Base-by-base conservation (phyloP, 2,797 vertebrate genomes). In the Enteromius thamalakanensis region DNA sequence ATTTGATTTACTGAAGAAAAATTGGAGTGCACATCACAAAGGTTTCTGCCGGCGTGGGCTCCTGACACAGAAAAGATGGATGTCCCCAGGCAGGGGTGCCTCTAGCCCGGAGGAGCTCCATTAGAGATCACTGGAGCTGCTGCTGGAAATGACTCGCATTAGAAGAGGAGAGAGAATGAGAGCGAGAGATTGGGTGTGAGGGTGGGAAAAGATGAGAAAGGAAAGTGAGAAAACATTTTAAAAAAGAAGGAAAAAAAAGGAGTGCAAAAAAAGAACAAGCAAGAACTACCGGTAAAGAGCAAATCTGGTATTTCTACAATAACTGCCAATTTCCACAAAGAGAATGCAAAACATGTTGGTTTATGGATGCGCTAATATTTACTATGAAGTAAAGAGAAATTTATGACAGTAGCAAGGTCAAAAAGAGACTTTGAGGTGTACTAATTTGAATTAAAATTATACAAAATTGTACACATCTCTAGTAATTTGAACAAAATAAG, bases 1-100 rank as follows among this genome's bases (percentile, higher is more conserved):
- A 99, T 99, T 99, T 99, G 97, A 99, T 99, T 99, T 99, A 99
- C 97, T 98, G 97, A 97, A 97, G 97, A 99, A 99, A 99, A 98
- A 99, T 99, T 98, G 97, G 96, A 97, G 97, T 96, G 97, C 96
- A 96, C 97, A 98, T 98, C 97, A 96, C 97, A 97, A 97, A 98
- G 97, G 97, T 98, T 97, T 97, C 97, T 97, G 96, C 96, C 95
- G 91, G 94, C 95, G 96, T 95, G 95, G 89, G 90, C 94, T 94
- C 93, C 94, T 98, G 97, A 98, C 97, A 97, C 88, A 89, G 92
- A 91, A 95, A 98, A 98, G 97, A 99, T 98, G 97, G 96, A 99
- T 99, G 97, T 97, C 96, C 97, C 95, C 94, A 93, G 96, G 95
- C 95, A 96, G 95, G 94, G 96, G 94, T 94, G 96, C 95, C 95